Evolutionary conservation across 1,140 invertebrate species (phyloP).

Genomic region (Cataglyphis hispanica): DNA sequence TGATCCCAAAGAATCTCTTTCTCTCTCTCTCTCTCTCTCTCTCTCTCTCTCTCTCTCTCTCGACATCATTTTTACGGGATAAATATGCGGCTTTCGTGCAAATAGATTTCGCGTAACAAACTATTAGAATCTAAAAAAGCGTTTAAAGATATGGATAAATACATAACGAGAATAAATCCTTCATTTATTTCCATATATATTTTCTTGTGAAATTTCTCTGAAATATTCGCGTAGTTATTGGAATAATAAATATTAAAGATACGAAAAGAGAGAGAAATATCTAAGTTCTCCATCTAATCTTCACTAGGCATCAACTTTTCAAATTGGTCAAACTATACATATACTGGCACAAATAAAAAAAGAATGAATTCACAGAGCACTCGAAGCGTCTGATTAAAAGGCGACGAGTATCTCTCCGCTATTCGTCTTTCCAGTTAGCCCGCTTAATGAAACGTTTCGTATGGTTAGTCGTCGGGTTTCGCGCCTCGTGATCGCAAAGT

Average conservation of each 20-base stretch:
- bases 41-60: background rate
- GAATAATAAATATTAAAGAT: background rate
- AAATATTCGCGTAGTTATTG: background rate
- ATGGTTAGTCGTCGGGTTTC: constrained; percentile 78
- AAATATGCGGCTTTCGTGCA: background rate
- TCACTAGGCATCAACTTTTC: background rate
- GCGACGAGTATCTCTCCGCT: background rate
- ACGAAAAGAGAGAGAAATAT: background rate
- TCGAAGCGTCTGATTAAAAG: constrained; percentile 2
- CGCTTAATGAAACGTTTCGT: constrained; percentile 78
- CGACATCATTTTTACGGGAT: background rate
- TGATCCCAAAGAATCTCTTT: background rate
- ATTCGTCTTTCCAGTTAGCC: constrained; percentile 44
- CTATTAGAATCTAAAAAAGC: background rate
- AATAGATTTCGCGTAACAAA: background rate
- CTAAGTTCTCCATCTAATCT: background rate
- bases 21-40: background rate
- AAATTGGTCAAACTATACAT: background rate
- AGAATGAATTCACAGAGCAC: background rate
- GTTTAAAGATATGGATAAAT: background rate
- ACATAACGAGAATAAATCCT: background rate
- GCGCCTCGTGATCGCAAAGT: constrained; percentile 76
- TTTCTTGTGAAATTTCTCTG: background rate
- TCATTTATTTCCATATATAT: background rate
- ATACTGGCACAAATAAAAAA: background rate